These are phyloP conservation scores for Tigriopus japonicus DNA, from an alignment of 1,140 invertebrate species.

Conservation along the genomic window DNA sequence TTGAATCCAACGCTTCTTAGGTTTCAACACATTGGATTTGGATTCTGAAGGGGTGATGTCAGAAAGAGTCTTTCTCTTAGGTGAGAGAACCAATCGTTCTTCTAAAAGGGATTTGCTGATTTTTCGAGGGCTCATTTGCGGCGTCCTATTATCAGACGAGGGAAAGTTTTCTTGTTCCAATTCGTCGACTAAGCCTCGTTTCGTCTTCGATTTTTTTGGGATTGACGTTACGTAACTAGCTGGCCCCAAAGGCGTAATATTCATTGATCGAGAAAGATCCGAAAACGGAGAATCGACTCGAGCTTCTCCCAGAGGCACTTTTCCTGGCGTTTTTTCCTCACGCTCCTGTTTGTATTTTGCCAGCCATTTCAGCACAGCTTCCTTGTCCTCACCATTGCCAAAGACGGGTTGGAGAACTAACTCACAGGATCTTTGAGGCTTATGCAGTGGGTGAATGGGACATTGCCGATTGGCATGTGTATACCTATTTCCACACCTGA, in stretches of 20 bases:
- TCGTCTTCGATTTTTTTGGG: not conserved
- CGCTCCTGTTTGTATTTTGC: slow-evolving; percentile 28
- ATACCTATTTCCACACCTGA: slow-evolving; percentile 40
- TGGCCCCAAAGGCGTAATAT: not conserved
- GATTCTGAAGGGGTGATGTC: slow-evolving; percentile 6
- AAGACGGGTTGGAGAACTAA: slow-evolving; percentile 31
- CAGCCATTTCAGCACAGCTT: slow-evolving; percentile 36
- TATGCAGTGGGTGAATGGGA: slow-evolving; percentile 38
- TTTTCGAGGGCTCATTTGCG: not conserved
- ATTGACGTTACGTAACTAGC: not conserved
- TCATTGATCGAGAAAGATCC: not conserved
- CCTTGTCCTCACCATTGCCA: slow-evolving; percentile 27
- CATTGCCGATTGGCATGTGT: slow-evolving; percentile 59
- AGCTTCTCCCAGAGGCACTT: slow-evolving; percentile 20
- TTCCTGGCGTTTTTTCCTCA: slow-evolving; percentile 30
- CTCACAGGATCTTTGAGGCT: slow-evolving; percentile 34
- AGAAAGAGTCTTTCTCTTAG: slow-evolving; percentile 1
- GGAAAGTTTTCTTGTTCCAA: slow-evolving; percentile 5
- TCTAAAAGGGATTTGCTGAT: not conserved
- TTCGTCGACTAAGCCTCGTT: not conserved
- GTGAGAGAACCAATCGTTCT: not conserved
- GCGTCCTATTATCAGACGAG: not conserved
- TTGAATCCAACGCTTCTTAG: slow-evolving; percentile 2
- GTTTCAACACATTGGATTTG: not conserved
- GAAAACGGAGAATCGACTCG: not conserved